Conservation (phyloP, 2,797 vertebrate genomes). For the Sebastolobus alascanus region DNA sequence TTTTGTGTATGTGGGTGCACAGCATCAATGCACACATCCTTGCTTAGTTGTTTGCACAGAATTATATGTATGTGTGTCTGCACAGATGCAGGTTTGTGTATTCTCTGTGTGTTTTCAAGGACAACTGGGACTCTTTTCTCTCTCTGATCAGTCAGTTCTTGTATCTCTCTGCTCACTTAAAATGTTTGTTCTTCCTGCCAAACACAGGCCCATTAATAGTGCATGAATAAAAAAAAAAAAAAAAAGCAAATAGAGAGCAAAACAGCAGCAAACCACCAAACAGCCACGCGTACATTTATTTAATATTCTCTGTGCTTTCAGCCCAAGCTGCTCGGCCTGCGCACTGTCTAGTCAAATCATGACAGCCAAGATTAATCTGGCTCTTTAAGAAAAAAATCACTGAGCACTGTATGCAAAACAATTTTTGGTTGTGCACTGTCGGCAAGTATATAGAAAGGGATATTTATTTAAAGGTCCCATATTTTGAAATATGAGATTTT, state of each 20-base stretch:
- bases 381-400: slow-evolving; percentile 59
- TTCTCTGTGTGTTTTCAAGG: slow-evolving; percentile 49
- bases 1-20: neutral
- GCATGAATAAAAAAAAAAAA: slow-evolving; percentile 58
- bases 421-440: slow-evolving; percentile 23
- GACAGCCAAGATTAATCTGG: slow-evolving; percentile 74
- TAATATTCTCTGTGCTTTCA: slow-evolving; percentile 77
- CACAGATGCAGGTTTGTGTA: slow-evolving; percentile 33
- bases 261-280: slow-evolving; percentile 67
- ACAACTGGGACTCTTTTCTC: slow-evolving; percentile 35
- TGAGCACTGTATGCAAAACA: slow-evolving; percentile 60
- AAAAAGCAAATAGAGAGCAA: slow-evolving; percentile 63
- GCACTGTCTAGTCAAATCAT: slow-evolving; percentile 62
- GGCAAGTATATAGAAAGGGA: slow-evolving; percentile 1
- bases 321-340: slow-evolving; percentile 58
- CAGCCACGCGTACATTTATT: slow-evolving; percentile 61
- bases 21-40: slow-evolving; percentile 4
- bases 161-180: slow-evolving; percentile 62
- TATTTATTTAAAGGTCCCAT: neutral
- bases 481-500: neutral
- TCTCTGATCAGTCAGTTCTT: slow-evolving; percentile 67
- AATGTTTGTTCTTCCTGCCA: slow-evolving; percentile 78
- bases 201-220: slow-evolving; percentile 74
- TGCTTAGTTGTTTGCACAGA: slow-evolving; percentile 20
- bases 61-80: slow-evolving; percentile 3